These are phyloP conservation scores for Noctua janthe DNA, from an alignment of 2,888 invertebrate genomes.

Conservation along the genomic window DNA sequence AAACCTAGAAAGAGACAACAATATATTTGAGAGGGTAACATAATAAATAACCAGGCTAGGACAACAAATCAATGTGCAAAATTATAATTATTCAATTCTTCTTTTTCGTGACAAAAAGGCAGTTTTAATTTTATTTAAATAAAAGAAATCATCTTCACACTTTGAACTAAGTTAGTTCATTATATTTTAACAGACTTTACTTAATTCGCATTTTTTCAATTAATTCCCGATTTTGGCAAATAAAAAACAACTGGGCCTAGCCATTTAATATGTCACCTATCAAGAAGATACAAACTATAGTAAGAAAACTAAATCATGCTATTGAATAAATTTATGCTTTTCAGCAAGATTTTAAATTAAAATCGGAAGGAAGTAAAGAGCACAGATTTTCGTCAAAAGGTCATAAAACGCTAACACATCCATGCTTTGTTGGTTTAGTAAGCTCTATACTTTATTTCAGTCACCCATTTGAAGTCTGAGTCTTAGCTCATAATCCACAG, in stretches of 20 bases:
- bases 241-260: background rate
- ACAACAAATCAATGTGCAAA: background rate
- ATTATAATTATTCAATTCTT: background rate
- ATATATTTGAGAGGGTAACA: background rate
- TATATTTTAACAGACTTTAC: background rate
- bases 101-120: background rate
- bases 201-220: background rate
- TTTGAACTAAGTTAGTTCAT: background rate
- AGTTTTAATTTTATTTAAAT: background rate
- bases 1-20: conserved; percentile 16
- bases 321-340: background rate
- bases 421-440: conserved; percentile 37
- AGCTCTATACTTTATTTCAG: background rate
- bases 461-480: background rate
- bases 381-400: background rate
- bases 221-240: background rate
- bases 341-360: background rate
- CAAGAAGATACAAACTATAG: background rate
- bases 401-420: conserved; percentile 2
- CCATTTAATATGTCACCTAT: background rate
- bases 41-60: conserved; percentile 6
- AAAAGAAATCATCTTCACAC: background rate
- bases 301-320: conserved; percentile 34
- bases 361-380: background rate
- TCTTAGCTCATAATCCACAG: background rate